phyloP scores from a whole-genome alignment of 2,797 vertebrate genomes.

The Pogonophryne albipinna region DNA sequence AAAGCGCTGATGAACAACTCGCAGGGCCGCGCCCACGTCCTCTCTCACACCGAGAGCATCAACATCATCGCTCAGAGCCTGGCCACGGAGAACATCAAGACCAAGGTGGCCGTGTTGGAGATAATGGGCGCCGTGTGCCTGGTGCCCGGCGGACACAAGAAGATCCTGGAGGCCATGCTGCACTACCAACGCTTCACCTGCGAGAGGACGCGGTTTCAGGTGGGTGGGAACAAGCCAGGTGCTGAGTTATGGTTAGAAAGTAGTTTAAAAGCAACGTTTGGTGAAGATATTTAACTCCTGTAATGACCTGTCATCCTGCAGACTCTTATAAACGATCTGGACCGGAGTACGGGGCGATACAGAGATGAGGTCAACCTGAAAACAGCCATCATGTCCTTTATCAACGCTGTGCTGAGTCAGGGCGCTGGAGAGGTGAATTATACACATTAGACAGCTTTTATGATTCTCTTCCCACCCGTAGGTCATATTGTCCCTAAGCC shows the following conservation, averaged over 20 bases:
- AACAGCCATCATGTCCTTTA: conserved; percentile 99
- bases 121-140: conserved; percentile 99
- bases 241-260: not conserved
- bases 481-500: not conserved
- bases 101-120: conserved; percentile 98
- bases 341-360: conserved; percentile 96
- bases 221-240: conserved; percentile 58
- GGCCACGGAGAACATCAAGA: conserved; percentile 98
- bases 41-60: conserved; percentile 97
- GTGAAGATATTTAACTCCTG: conserved; percentile 32
- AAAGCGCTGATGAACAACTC: conserved; percentile 99
- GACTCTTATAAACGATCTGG: conserved; percentile 97
- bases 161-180: conserved; percentile 97
- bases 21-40: conserved; percentile 95
- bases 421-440: conserved; percentile 94
- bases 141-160: conserved; percentile 97
- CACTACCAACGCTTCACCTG: conserved; percentile 98
- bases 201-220: conserved; percentile 98
- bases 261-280: not conserved
- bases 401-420: conserved; percentile 98
- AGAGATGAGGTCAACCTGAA: conserved; percentile 98
- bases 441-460: conserved; percentile 30
- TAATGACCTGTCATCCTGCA: conserved; percentile 70
- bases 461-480: not conserved
- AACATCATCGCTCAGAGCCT: conserved; percentile 99